Conservation (phyloP, 1,140 invertebrate genomes). For the Drosophila sucinea region DNA sequence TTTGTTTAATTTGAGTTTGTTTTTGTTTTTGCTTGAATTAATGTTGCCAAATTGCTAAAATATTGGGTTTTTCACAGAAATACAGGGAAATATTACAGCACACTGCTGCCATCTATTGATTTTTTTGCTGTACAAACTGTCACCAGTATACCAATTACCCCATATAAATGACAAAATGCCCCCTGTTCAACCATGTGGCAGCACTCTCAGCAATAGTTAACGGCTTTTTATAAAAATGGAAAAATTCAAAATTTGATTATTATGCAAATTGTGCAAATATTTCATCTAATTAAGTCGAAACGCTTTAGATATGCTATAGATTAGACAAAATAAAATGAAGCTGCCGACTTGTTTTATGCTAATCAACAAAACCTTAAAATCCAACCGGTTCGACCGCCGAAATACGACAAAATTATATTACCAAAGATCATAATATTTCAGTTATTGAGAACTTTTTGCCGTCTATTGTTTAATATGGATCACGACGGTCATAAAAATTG, state of each 20-base stretch:
- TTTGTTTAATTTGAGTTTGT: neutral
- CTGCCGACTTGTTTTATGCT: slow-evolving; percentile 14
- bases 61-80: neutral
- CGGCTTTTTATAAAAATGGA: neutral
- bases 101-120: neutral
- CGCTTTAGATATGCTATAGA: slow-evolving; percentile 4
- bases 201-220: neutral
- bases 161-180: neutral
- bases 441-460: neutral
- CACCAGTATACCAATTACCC: neutral
- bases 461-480: neutral
- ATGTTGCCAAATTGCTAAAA: neutral
- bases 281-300: slow-evolving; percentile 2
- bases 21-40: neutral
- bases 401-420: neutral
- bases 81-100: neutral
- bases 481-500: neutral
- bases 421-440: slow-evolving; percentile 4
- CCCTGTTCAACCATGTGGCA: neutral
- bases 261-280: slow-evolving; percentile 1
- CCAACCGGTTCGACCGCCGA: neutral
- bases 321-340: neutral
- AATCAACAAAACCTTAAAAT: slow-evolving; percentile 3
- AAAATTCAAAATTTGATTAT: neutral
- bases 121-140: neutral